Evolutionary conservation across 1,140 invertebrate genomes (phyloP).

Genomic region (Hypsibius dujardini): DNA sequence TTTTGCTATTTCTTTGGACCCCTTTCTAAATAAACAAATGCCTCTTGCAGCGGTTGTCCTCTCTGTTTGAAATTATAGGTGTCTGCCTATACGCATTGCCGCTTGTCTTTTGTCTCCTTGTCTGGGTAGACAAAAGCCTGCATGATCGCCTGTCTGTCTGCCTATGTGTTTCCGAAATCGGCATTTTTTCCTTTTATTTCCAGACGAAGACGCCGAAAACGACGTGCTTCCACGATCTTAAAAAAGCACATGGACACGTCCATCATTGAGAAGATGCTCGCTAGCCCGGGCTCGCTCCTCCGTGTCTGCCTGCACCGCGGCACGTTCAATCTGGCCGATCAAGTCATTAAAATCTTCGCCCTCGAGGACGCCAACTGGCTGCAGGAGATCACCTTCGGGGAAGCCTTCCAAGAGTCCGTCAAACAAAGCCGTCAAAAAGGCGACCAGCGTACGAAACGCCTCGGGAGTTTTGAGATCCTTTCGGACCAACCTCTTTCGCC

Average conservation of each 20-base stretch:
- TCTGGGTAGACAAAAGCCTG: too few relatives aligned
- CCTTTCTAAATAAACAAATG: too few relatives aligned
- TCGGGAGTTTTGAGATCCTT: neutral
- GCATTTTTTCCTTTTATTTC: neutral
- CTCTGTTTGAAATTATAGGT: too few relatives aligned
- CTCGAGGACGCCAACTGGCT: neutral
- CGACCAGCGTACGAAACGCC: neutral
- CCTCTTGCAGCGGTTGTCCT: too few relatives aligned
- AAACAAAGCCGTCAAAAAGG: neutral
- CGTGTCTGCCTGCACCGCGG: neutral
- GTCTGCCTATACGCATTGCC: too few relatives aligned
- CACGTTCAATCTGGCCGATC: slow-evolving; percentile 2
- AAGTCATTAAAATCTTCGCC: neutral
- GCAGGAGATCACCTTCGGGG: neutral
- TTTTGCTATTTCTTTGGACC: too few relatives aligned
- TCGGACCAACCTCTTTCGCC: neutral
- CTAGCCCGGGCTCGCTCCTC: neutral
- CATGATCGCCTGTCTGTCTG: too few relatives aligned
- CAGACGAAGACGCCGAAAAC: neutral
- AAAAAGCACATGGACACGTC: neutral
- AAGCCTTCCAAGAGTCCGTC: neutral
- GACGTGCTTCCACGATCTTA: neutral
- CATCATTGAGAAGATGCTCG: slow-evolving; percentile 14
- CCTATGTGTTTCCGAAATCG: too few relatives aligned
- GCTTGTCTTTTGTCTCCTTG: too few relatives aligned